These are phyloP conservation scores for Drosophila yooni DNA, from an alignment of 2,888 invertebrate species.

Conservation along the genomic window DNA sequence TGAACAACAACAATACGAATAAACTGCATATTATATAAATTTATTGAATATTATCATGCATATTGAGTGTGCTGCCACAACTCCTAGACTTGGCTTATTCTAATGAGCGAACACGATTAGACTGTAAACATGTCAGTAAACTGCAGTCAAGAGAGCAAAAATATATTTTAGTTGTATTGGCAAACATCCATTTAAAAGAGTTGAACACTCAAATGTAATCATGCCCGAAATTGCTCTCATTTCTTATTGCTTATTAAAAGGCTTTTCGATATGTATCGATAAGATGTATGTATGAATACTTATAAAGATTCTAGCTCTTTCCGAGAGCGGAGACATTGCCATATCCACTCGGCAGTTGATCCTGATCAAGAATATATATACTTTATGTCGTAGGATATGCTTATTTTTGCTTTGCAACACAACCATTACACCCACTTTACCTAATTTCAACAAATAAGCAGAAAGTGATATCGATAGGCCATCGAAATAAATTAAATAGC, in stretches of 20 bases:
- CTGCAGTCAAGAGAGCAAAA: neutral
- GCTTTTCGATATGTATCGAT: neutral
- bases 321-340: neutral
- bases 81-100: neutral
- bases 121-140: neutral
- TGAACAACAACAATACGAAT: constrained; percentile 8
- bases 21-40: neutral
- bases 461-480: neutral
- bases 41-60: neutral
- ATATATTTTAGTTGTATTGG: neutral
- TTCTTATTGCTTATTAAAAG: too few species aligned
- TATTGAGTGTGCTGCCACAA: neutral
- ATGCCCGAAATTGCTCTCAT: neutral
- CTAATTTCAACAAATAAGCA: neutral
- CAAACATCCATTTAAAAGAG: neutral
- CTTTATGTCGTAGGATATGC: fast-evolving
- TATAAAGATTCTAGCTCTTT: neutral
- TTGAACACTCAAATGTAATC: neutral
- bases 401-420: neutral
- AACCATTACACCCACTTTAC: neutral
- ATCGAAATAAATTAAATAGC: neutral
- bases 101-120: neutral
- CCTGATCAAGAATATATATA: neutral
- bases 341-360: neutral
- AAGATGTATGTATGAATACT: neutral